Evolutionary conservation across 2,113 vertebrate genomes (phyloP).

Genomic region (Paraplagusia blochii): DNA sequence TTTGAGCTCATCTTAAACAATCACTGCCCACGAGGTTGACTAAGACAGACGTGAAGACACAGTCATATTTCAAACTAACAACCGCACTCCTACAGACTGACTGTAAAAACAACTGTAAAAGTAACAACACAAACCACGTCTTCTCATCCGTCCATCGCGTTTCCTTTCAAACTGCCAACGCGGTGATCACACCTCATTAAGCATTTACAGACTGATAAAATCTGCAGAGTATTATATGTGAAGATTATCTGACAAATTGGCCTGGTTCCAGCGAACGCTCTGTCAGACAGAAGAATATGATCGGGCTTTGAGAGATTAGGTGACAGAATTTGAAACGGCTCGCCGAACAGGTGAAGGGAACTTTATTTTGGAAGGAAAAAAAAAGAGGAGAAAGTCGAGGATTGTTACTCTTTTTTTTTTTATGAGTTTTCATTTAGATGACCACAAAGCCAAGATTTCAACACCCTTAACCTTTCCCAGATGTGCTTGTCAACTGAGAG

Average conservation of each 20-base stretch:
- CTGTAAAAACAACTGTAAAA: no score
- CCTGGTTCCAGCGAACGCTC: neutral
- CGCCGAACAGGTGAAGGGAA: constrained; percentile 4
- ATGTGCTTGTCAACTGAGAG: constrained; percentile 39
- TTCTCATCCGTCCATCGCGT: neutral
- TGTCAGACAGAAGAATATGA: constrained; percentile 3
- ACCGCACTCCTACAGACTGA: no score
- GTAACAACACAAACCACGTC: neutral
- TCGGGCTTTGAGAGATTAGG: neutral
- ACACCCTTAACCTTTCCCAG: constrained; percentile 52
- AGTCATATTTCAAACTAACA: no score
- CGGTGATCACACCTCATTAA: constrained; percentile 1
- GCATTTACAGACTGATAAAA: constrained; percentile 13
- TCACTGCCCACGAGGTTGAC: no score
- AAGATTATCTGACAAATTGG: constrained; percentile 20
- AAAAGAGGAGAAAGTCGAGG: neutral
- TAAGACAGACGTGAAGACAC: no score
- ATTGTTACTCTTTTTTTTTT: constrained; percentile 14
- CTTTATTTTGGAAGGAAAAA: neutral
- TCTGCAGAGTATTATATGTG: constrained; percentile 13
- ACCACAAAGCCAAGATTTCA: constrained; percentile 28
- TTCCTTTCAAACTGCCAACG: constrained; percentile 2
- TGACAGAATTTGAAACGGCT: neutral
- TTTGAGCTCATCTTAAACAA: neutral
- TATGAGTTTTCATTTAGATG: constrained; percentile 22